Conservation (phyloP, 2,888 invertebrate species). For the Drosophila mercatorum region DNA sequence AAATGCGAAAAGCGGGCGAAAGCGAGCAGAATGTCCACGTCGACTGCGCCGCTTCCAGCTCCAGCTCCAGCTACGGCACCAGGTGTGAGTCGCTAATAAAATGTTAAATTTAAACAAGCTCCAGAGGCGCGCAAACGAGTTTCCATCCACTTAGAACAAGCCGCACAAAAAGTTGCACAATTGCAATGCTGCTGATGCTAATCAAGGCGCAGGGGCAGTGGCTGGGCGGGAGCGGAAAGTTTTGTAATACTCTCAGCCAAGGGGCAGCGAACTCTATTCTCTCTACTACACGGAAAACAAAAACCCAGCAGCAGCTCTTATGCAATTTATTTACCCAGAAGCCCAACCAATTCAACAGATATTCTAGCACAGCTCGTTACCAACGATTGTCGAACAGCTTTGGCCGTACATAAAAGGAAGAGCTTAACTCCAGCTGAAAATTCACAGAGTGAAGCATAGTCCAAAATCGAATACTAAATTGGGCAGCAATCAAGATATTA, state of each 20-base stretch:
- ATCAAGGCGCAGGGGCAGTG: not conserved
- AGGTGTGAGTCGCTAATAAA: conserved; percentile 73
- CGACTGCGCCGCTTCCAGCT: conserved; percentile 6
- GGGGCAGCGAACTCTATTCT: conserved; percentile 70
- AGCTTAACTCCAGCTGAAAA: not conserved
- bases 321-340: conserved; percentile 49
- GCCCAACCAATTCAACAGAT: conserved; percentile 24
- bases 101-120: conserved; percentile 63
- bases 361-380: not conserved
- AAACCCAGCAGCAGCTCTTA: conserved; percentile 41
- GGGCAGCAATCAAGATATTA: too few species aligned
- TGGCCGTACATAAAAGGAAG: not conserved
- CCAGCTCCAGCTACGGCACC: conserved; percentile 20
- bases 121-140: conserved; percentile 66
- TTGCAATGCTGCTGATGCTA: conserved; percentile 44
- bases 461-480: too few species aligned
- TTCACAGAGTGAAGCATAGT: not conserved
- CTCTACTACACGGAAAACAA: conserved; percentile 10
- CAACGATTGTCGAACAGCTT: not conserved
- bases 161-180: conserved; percentile 67
- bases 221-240: not conserved
- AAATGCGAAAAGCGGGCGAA: conserved; percentile 72
- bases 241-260: conserved; percentile 13
- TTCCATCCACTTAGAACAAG: conserved; percentile 64
- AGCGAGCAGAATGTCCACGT: conserved; percentile 54